These are phyloP conservation scores for Glaucomys volans DNA, from an alignment of 2,113 vertebrate species.

Conservation along the genomic window DNA sequence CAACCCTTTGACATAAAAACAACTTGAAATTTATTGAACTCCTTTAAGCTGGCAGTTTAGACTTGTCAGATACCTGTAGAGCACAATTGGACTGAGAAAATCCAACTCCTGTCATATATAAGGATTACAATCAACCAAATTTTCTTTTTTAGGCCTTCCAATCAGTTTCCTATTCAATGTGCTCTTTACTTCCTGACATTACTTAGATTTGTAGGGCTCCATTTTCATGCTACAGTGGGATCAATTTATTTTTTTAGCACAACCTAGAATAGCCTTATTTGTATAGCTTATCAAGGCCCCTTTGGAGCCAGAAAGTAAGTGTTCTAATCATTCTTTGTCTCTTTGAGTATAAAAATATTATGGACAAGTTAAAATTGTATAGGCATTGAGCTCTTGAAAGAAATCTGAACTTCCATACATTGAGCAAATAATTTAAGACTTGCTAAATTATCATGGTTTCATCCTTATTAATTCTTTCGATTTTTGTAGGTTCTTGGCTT, in stretches of 20 bases:
- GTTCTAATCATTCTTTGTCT: constrained; percentile 65
- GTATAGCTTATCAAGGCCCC: constrained; percentile 67
- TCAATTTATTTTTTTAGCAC: not conserved
- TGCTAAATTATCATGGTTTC: not conserved
- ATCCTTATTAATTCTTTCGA: not conserved
- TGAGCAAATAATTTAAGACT: constrained; percentile 41
- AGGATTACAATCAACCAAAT: constrained; percentile 80
- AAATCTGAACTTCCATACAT: constrained; percentile 42
- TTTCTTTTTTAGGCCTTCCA: constrained; percentile 72
- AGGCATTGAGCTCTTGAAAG: constrained; percentile 9
- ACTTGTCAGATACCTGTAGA: constrained; percentile 74
- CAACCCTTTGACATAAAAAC: constrained; percentile 80
- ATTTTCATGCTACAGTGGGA: constrained; percentile 61
- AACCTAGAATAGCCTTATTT: constrained; percentile 66
- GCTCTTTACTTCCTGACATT: constrained; percentile 66
- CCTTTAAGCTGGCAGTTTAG: constrained; percentile 77
- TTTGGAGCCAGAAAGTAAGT: constrained; percentile 61
- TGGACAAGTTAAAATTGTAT: constrained; percentile 6
- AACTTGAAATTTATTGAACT: constrained; percentile 81
- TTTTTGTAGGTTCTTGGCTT: not conserved
- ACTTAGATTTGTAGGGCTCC: constrained; percentile 49
- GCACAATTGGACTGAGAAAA: constrained; percentile 72
- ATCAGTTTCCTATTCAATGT: constrained; percentile 78
- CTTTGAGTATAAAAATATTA: constrained; percentile 50
- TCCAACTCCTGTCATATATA: constrained; percentile 27